Evolutionary conservation across 1,140 invertebrate genomes (phyloP).

Genomic region (Tetranychus cinnabarinus): DNA sequence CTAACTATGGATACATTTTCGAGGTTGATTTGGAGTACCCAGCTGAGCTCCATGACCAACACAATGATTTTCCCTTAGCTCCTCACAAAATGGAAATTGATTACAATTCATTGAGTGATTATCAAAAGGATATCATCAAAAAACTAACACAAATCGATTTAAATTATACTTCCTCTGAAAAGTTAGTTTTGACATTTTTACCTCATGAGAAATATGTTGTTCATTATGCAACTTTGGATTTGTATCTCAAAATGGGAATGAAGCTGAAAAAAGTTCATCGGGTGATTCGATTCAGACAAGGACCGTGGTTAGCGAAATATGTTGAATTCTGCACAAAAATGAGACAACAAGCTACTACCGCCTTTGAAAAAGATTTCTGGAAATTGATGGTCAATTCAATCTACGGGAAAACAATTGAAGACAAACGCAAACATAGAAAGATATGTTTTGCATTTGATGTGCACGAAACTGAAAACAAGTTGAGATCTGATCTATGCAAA

Average conservation of each 20-base stretch:
- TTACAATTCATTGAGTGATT: not conserved
- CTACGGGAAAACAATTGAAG: conserved; percentile 27
- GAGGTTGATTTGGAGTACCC: conserved; percentile 12
- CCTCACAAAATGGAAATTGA: conserved; percentile 12
- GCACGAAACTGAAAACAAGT: too few species aligned
- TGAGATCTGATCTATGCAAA: too few species aligned
- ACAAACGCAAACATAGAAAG: conserved; percentile 19
- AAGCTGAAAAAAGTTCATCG: conserved; percentile 21
- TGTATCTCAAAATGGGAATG: conserved; percentile 18
- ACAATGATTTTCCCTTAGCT: conserved; percentile 21
- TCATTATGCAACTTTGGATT: conserved; percentile 26
- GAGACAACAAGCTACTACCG: conserved; percentile 13
- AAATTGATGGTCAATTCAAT: conserved; percentile 24
- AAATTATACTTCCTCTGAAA: not conserved
- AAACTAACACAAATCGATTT: not conserved
- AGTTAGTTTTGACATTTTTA: conserved; percentile 6
- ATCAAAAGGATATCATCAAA: not conserved
- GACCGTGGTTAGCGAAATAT: conserved; percentile 22
- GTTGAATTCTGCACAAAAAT: conserved; percentile 22
- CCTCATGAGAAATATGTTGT: conserved; percentile 22
- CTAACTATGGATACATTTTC: conserved; percentile 8
- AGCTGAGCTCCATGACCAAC: conserved; percentile 10
- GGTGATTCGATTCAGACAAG: conserved; percentile 25
- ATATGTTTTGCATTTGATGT: too few species aligned
- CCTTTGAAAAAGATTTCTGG: conserved; percentile 18